A percentile compares a stretch with the other conserved stretches of the same genome.
Evolutionary conservation across 2,113 vertebrate species (phyloP).

Genomic region (Platichthys stellatus): DNA sequence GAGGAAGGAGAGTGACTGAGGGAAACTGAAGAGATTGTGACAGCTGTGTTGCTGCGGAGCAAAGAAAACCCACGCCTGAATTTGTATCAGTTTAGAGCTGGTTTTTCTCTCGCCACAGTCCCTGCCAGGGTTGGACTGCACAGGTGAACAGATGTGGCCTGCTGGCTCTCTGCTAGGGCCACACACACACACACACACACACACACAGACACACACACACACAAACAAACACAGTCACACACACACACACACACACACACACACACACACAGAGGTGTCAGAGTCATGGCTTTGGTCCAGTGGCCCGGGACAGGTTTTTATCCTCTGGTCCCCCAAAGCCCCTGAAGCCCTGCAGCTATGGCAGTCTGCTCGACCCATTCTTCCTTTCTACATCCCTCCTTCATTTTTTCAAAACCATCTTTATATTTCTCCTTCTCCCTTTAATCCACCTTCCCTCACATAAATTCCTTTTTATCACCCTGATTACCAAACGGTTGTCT

Average conservation of each 20-base stretch:
- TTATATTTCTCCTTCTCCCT: constrained; percentile 8
- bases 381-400: constrained; percentile 11
- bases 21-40: not conserved
- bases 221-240: constrained; percentile 5
- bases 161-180: constrained; percentile 20
- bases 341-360: constrained; percentile 53
- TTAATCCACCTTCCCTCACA: constrained; percentile 26
- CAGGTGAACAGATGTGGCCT: constrained; percentile 57
- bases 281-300: constrained; percentile 48
- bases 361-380: constrained; percentile 19
- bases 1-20: not conserved
- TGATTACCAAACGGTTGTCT: constrained; percentile 31
- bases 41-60: constrained; percentile 10
- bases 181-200: constrained; percentile 12
- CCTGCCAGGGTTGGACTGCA: constrained; percentile 18
- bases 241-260: constrained; percentile 30
- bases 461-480: constrained; percentile 32
- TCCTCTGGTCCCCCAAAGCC: constrained; percentile 38
- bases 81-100: not conserved
- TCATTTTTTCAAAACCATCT: constrained; percentile 23
- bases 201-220: constrained; percentile 15
- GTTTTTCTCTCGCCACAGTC: constrained; percentile 6
- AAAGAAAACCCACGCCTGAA: constrained; percentile 2
- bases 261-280: constrained; percentile 16
- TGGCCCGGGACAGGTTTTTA: constrained; percentile 61